Base-by-base conservation (phyloP, 2,797 vertebrate genomes). In the Myotis vivesi region DNA sequence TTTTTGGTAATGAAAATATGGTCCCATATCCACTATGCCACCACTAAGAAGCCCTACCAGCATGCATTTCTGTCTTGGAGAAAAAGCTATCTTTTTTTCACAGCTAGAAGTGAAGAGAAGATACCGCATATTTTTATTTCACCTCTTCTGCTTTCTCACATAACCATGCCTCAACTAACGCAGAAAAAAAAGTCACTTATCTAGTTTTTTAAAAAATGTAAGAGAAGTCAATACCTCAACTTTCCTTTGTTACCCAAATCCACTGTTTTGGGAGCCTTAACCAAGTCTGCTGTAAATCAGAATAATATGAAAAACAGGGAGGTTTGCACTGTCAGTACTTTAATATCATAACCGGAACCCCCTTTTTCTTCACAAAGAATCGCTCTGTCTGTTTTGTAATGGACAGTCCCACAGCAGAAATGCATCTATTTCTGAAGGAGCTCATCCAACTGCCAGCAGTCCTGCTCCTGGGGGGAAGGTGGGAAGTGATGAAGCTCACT, bases 391-490 rank as follows among this genome's bases (percentile, higher is more conserved):
- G 15, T 62, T 19, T 59, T 64, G 87, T 71, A 51, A 49, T 22
- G 6, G 28, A 75, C 5, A 28, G 6, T 64, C 22, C 55, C 8
- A 33, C 19, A 28, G 41, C 0, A 53, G 49, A 77, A 53, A 49
- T 25, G 38, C 2, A 41, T 2, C 64, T 33, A 10, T 6, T 36
- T 28, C 20, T 17, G 30, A 68, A 46, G 28, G 33, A 57, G 64
- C n/a, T 44, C 59, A 71, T 17, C 28, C 13, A 57, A 30, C 33
- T 41, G 4, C n/a, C 30, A 25, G n/a, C 16, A 33, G 8, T 5
- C 4, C 3, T 15, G 53, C 69, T 44, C 25, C 9, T 0, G 2
- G 12, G 6, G 8, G 8, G 25, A 2, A 49, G 57, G n/a, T 9
- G 20, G 38, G 9, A 17, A 72, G 6, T 36, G 46, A 64, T 8